These are phyloP conservation scores for Arrhamphus sclerolepis DNA, from an alignment of 2,797 vertebrate genomes.

Conservation along the genomic window DNA sequence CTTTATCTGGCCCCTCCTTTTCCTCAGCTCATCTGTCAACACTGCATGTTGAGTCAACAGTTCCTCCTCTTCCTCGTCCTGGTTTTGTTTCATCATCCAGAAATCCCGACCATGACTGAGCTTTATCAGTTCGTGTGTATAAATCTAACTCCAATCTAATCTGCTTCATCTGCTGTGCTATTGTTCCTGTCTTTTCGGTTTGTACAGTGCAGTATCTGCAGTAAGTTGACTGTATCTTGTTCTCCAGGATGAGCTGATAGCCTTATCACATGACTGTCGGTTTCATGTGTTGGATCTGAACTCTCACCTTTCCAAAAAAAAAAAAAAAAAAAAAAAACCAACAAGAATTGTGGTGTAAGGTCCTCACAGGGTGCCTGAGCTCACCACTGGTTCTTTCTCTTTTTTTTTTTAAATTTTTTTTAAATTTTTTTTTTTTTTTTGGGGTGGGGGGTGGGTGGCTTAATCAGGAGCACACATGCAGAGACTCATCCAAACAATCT, in stretches of 20 bases:
- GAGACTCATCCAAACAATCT: slow-evolving; percentile 49
- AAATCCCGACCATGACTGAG: slow-evolving; percentile 59
- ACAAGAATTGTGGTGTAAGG: slow-evolving; percentile 5
- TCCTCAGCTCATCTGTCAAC: slow-evolving; percentile 59
- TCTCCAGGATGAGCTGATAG: slow-evolving; percentile 47
- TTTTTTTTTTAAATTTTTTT: no score
- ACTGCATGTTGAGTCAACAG: slow-evolving; percentile 55
- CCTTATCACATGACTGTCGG: slow-evolving; percentile 43
- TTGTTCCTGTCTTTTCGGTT: slow-evolving; percentile 57
- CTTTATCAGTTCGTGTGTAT: slow-evolving; percentile 45
- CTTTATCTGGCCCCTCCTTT: slow-evolving; percentile 63
- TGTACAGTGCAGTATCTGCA: slow-evolving; percentile 43
- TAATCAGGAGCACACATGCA: slow-evolving; percentile 36
- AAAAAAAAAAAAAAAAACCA: slow-evolving; percentile 1
- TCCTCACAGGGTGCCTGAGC: slow-evolving; percentile 23
- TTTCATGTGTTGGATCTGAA: slow-evolving; percentile 36
- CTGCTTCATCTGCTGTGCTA: slow-evolving; percentile 53
- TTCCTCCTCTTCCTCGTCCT: slow-evolving; percentile 43
- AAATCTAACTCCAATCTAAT: slow-evolving; percentile 66
- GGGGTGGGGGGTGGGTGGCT: background rate
- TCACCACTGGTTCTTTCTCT: background rate
- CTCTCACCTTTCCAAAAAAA: slow-evolving; percentile 24
- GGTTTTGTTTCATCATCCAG: slow-evolving; percentile 61
- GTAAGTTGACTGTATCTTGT: slow-evolving; percentile 42
- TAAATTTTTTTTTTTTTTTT: no score